Base-by-base conservation (phyloP, 2,888 invertebrate species). In the Andrena bucephala region DNA sequence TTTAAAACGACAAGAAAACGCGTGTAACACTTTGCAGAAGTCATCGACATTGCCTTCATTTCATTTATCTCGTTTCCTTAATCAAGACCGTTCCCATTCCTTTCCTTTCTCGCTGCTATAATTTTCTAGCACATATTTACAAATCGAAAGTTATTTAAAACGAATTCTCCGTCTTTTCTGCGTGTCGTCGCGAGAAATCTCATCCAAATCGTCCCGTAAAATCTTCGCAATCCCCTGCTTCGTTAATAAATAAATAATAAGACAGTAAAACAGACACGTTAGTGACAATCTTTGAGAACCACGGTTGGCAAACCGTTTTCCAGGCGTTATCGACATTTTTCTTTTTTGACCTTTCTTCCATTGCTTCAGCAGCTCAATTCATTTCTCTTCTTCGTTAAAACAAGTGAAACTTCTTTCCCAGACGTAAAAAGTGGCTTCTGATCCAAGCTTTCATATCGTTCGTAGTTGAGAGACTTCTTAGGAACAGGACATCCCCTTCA, bases 221-320 rank as follows among this genome's bases (percentile, higher is more conserved):
- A 54, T 78, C 62, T 77, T 42, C 67, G 62, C 77, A 77, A 54
- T 50, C 48, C 16, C 66, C 31, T 16, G 13, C 6, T 42, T 20
- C 33, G 33, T 42, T 59, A 73, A 81, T 81, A 81, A 81, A 81
- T 81, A 81, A 81, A 74, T 81, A 73, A 69, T 29, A 65, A 80
- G 27, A 52, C n/a, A 59, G 16, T 73, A 62, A 27, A 27, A 63
- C n/a, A 20, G 20, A 54, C 48, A 69, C 29, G 50, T 65, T 29
- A 27, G 2, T 31, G n/a, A 27, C 13, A 16, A 63, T 67, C 48
- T 33, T 29, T n/a, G 7, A 5, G 13, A 52, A 33, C 10, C 50
- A 50, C 62, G 29, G 52, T 54, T 33, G 20, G 24, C 31, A 7
- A 63, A 52, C 52, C 24, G 5, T 31, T 63, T 16, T 36, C 36